Evolutionary conservation across 2,113 vertebrate genomes (phyloP), one percentile per base, ranked within the genome.

Genomic region (Hydrolagus affinis): DNA sequence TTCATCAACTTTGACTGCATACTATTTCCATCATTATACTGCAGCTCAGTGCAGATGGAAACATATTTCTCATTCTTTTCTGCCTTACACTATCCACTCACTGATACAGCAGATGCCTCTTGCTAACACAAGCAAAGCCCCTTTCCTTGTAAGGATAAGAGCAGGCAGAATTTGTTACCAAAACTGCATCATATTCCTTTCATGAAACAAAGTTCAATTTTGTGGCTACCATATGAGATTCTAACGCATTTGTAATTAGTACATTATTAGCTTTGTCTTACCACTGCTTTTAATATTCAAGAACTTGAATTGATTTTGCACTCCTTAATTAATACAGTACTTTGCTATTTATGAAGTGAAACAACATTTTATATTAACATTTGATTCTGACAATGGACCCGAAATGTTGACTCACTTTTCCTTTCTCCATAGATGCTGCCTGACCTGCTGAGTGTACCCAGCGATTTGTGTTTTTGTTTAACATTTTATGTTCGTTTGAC

Each of bases 61-160:
- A 89, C 88, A 87, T 76, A 86, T 86, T 83, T 88, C 17, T 87
- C 60, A 88, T 89, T 86, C 86, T 88, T 89, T 89, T 89, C 87
- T 88, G 85, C 88, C 86, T 71, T 78, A 64, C 62, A 32, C 73
- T 75, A 74, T 71, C 80, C 85, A n/a, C 57, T 86, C 85, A 44
- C 73, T 30, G 86, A 85, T 59, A 70, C 19, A 69, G 73, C 85
- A 74, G 75, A 72, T 64, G 85, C 88, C 85, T 85, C 85, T 21
- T 85, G 15, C 32, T 86, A 85, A 88, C 60, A 87, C 86, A 87
- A 85, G 87, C 80, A 86, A 60, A 86, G 85, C 62, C 86, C 71
- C 75, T 85, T 87, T 86, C 56, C 83, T 86, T 86, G 72, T 66
- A 85, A 32, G 23, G 85, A 75, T 86, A 87, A 85, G 87, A 70